Conservation (phyloP, 2,797 vertebrate genomes). For the Erethizon dorsatum region DNA sequence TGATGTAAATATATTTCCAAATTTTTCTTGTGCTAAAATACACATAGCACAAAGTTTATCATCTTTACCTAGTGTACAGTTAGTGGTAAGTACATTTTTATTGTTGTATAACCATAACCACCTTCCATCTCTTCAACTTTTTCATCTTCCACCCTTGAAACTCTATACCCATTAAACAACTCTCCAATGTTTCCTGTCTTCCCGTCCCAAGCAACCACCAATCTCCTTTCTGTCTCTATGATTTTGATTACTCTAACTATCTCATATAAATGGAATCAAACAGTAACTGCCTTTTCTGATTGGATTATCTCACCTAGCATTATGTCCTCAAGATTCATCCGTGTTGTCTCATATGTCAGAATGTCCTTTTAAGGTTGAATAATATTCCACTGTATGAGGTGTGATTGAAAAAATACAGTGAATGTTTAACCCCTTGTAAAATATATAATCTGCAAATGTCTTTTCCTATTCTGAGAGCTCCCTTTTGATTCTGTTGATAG, state of each 20-base stretch:
- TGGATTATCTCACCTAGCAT: background rate
- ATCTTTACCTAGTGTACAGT: background rate
- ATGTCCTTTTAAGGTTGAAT: background rate
- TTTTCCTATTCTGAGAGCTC: background rate
- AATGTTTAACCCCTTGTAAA: background rate
- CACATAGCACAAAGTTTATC: background rate
- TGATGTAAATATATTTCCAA: background rate
- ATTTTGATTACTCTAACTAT: background rate
- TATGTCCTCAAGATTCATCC: background rate
- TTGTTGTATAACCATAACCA: background rate
- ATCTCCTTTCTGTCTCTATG: background rate
- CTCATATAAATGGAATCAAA: background rate
- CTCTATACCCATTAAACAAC: background rate
- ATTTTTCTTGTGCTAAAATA: background rate
- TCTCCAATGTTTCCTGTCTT: background rate
- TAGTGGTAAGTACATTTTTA: background rate
- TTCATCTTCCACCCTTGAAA: background rate
- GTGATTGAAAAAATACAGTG: background rate
- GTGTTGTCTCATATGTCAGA: background rate
- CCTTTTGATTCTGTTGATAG: too few species aligned
- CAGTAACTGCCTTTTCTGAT: background rate
- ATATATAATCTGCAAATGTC: background rate
- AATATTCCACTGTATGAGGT: background rate
- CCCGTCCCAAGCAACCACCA: background rate
- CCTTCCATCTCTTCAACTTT: background rate